Evolutionary conservation across 64 coral and sea anemone genomes (phyloP).

Genomic region (Acropora tenuis): DNA sequence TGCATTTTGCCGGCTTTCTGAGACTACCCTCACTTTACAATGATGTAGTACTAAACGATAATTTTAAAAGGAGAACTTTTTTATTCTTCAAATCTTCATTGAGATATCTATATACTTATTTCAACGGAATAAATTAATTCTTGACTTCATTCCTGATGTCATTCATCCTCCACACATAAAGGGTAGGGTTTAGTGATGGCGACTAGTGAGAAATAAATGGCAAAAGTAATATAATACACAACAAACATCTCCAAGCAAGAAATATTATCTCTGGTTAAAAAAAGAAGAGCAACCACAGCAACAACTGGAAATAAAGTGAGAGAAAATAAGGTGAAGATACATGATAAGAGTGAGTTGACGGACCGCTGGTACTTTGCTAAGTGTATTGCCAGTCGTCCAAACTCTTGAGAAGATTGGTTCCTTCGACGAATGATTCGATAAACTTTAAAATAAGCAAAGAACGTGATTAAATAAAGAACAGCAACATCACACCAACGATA

Average conservation of each 20-base stretch:
- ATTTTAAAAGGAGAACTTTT: too few relatives aligned
- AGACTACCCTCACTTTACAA: too few relatives aligned
- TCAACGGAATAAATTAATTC: not conserved
- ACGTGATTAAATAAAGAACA: not conserved
- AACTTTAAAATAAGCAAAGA: constrained; percentile 10
- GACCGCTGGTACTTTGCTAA: not conserved
- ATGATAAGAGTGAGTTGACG: not conserved
- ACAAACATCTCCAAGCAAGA: too few relatives aligned
- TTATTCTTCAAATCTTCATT: too few relatives aligned
- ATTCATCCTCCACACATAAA: constrained; percentile 22
- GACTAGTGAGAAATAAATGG: not conserved
- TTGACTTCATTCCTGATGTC: not conserved
- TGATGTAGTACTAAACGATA: too few relatives aligned
- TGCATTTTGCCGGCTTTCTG: too few relatives aligned
- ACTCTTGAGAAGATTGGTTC: not conserved
- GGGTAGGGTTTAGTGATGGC: not conserved
- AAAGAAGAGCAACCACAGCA: too few relatives aligned
- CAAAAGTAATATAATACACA: not conserved
- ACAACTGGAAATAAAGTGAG: not conserved
- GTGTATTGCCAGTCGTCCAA: not conserved
- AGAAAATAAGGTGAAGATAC: not conserved
- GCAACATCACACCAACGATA: not conserved
- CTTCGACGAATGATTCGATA: not conserved
- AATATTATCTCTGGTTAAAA: too few relatives aligned
- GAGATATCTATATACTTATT: too few relatives aligned